Conservation (phyloP, 2,113 vertebrate species). For the Canis aureus region DNA sequence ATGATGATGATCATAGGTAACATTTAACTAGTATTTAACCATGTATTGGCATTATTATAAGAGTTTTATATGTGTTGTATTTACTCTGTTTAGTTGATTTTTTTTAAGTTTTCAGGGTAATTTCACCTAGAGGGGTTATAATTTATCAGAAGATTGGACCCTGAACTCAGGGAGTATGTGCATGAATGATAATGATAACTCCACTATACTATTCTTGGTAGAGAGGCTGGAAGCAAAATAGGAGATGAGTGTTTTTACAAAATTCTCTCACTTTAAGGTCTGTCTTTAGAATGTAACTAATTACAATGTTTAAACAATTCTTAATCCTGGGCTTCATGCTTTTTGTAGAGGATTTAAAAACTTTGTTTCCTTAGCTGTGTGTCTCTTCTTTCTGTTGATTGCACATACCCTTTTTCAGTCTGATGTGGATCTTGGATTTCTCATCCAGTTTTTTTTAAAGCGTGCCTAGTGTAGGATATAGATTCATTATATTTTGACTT, state of each 20-base stretch:
- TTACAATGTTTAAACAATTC: neutral
- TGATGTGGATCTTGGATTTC: constrained; percentile 34
- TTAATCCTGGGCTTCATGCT: neutral
- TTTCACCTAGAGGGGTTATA: neutral
- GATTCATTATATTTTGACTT: constrained; percentile 17
- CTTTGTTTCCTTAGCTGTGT: neutral
- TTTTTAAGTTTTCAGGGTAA: neutral
- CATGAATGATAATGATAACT: neutral
- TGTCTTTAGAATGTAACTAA: neutral
- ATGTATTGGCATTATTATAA: neutral
- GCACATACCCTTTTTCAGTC: neutral
- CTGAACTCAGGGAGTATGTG: neutral
- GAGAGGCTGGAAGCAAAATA: neutral
- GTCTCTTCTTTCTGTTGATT: neutral
- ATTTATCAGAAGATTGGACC: neutral
- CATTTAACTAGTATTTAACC: neutral
- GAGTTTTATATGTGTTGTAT: neutral
- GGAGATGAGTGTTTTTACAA: neutral
- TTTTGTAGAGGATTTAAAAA: neutral
- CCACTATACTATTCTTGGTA: neutral
- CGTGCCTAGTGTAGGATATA: neutral
- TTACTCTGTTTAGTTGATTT: neutral
- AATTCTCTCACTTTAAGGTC: neutral
- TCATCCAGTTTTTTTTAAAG: neutral
- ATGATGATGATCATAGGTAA: neutral